Conservation (phyloP, 2,797 vertebrate species). For the Arctocebus calabarensis region DNA sequence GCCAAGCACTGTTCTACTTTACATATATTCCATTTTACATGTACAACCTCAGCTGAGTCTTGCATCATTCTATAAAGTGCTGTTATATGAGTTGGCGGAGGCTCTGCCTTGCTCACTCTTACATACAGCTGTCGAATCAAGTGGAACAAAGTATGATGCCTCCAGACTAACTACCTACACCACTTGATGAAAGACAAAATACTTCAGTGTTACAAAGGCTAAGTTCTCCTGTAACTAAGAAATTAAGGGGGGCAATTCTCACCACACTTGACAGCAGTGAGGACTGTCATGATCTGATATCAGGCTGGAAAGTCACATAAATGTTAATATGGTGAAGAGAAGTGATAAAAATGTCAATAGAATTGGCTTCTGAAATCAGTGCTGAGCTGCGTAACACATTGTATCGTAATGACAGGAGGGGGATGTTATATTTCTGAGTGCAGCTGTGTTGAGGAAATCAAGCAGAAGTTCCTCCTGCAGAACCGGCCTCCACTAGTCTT, state of each 20-base stretch:
- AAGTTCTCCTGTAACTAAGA: neutral
- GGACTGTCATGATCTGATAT: neutral
- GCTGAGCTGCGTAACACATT: neutral
- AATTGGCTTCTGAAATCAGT: neutral
- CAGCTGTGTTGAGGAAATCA: neutral
- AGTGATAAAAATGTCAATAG: neutral
- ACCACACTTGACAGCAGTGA: neutral
- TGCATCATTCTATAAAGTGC: neutral
- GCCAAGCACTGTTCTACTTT: neutral
- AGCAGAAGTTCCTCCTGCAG: neutral
- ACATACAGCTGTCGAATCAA: neutral
- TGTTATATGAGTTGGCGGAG: accelerated
- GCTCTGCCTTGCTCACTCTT: neutral
- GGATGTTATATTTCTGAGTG: neutral
- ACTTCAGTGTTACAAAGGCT: neutral
- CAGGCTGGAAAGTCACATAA: neutral
- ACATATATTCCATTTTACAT: neutral
- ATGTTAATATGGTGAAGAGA: neutral
- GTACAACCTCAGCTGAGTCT: neutral
- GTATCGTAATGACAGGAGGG: neutral
- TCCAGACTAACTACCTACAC: neutral
- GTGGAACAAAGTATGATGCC: neutral
- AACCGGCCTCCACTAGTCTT: neutral
- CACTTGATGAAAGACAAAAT: neutral
- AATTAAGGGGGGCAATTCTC: too few species aligned